Conservation (phyloP, 1,140 invertebrate genomes). For the Muscidifurax raptorellus region DNA sequence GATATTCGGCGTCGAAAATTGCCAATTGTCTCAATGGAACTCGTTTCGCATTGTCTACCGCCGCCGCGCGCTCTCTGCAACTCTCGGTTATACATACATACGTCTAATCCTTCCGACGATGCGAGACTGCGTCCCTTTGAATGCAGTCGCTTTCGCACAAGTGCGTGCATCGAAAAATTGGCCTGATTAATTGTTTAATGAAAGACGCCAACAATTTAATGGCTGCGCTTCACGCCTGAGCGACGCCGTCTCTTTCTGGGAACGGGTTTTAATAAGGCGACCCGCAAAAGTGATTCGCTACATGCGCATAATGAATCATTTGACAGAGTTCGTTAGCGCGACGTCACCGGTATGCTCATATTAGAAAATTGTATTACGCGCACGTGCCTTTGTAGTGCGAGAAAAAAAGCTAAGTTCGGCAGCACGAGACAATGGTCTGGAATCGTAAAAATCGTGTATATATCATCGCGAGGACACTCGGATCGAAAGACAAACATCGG, state of each 20-base stretch:
- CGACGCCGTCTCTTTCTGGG: not conserved
- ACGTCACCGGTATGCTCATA: no score
- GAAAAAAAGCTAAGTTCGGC: not conserved
- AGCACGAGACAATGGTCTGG: no score
- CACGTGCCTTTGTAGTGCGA: not conserved
- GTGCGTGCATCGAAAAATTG: not conserved
- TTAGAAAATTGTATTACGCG: not conserved
- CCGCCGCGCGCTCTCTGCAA: no score
- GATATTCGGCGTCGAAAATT: slow-evolving; percentile 71
- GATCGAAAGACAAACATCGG: not conserved
- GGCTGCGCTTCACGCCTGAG: not conserved
- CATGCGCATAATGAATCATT: no score
- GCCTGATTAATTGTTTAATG: slow-evolving; percentile 17
- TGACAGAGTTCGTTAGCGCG: no score
- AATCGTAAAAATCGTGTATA: not conserved
- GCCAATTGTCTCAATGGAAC: slow-evolving; percentile 70
- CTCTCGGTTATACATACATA: slow-evolving; percentile 3
- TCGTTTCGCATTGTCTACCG: slow-evolving; percentile 62
- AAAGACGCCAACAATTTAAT: slow-evolving; percentile 24
- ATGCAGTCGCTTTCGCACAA: not conserved
- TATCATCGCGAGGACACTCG: not conserved
- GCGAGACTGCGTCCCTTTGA: slow-evolving; percentile 7
- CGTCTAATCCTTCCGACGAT: not conserved
- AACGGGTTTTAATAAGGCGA: no score
- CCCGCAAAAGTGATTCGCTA: no score